These are phyloP conservation scores for Rafetus swinhoei DNA, from an alignment of 2,113 vertebrate species.

Conservation along the genomic window DNA sequence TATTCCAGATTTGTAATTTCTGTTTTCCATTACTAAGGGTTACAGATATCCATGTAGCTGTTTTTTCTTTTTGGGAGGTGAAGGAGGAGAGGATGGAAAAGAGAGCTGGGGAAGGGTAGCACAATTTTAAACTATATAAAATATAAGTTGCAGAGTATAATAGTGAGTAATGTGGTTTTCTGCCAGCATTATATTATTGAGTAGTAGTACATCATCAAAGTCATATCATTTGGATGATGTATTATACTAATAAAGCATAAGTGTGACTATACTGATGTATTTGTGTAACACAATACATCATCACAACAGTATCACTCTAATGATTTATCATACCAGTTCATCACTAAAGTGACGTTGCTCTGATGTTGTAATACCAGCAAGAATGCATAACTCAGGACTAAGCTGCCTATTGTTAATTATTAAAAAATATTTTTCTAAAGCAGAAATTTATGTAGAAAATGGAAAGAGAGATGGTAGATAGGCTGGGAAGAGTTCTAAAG, in stretches of 20 bases:
- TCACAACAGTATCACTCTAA: slow-evolving; percentile 15
- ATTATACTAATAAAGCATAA: slow-evolving; percentile 64
- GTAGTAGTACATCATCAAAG: slow-evolving; percentile 44
- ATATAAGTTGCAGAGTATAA: slow-evolving; percentile 2
- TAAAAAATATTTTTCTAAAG: slow-evolving; percentile 27
- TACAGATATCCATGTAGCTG: not conserved
- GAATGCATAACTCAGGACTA: slow-evolving; percentile 26
- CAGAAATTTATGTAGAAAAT: slow-evolving; percentile 18
- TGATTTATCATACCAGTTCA: slow-evolving; percentile 57
- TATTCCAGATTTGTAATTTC: not conserved
- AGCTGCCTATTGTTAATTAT: slow-evolving; percentile 43
- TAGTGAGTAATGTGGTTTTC: slow-evolving; percentile 7
- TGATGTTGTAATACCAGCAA: slow-evolving; percentile 27
- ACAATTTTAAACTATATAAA: slow-evolving; percentile 37
- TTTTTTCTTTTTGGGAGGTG: not conserved
- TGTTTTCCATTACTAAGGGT: not conserved
- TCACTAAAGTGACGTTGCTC: slow-evolving; percentile 14
- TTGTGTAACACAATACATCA: slow-evolving; percentile 57
- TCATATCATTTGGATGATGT: slow-evolving; percentile 40
- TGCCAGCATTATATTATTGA: slow-evolving; percentile 26
- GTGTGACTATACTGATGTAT: slow-evolving; percentile 46
- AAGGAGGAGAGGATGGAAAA: not conserved
- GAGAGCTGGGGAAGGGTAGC: not conserved
- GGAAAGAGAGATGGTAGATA: not conserved
- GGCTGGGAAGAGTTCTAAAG: not conserved